Evolutionary conservation across 2,888 invertebrate species (phyloP), one percentile per base, ranked within the genome.

Genomic region (Tolmerus cingulatus): DNA sequence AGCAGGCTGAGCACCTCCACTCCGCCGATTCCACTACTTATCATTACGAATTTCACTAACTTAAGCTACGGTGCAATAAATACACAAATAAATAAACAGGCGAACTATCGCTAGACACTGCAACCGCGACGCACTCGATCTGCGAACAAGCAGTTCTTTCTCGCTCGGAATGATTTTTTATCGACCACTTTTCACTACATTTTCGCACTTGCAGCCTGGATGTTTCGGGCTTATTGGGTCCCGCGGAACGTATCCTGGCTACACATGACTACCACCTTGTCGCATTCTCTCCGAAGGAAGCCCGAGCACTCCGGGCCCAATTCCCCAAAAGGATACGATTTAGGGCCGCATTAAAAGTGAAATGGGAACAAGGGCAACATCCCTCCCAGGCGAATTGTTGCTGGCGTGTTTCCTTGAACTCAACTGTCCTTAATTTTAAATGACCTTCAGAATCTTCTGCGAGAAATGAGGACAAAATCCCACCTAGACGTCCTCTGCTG

Each of bases 11-110:
- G n/a, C 16, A 8, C 23, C 34, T 23, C 40, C 84, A 74, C 66
- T 5, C 66, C 34, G 5, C 37, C 23, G n/a, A 81, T 55, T 55
- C 27, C n/a, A 12, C 55, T 81, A 81, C 55, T 55, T 55, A 81
- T 27, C 76, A 46, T 27, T 37, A 55, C 55, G n/a, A 57, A 84
- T 66, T 84, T 84, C 84, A 84, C 84, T 84, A 66, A 57, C 57
- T 57, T 74, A 66, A 40, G 34, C 57, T 82, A 82, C 27, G 30
- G n/a, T 55, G 51, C 57, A 74, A 85, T 85, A 74, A 86, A 86
- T 86, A 86, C 76, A 85, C 51, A 85, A 84, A 74, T 85, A 86
- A 86, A 74, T 74, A 86, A 74, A 57, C 27, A 30, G 74, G 27
- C 30, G 74, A 19, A 37, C 66, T 79, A n/a, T 12, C 19, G 27